phyloP scores from a whole-genome alignment of 2,797 vertebrate genomes.

The Silurus aristotelis region DNA sequence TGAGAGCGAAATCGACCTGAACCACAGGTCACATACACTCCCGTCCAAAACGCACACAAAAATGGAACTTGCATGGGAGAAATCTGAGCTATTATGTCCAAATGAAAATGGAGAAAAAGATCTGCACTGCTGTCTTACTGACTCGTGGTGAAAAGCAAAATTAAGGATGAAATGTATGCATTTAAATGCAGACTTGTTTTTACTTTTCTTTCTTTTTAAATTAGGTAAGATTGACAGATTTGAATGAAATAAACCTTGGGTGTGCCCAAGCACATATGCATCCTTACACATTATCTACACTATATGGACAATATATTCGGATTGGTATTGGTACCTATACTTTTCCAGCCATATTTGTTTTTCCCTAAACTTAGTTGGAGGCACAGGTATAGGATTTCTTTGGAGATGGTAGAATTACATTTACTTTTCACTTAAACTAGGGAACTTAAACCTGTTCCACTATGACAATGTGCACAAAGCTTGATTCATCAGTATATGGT shows the following conservation, averaged over 20 bases:
- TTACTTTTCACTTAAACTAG: too few relatives aligned
- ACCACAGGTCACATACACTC: conserved; percentile 21
- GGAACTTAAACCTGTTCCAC: too few relatives aligned
- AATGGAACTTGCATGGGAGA: conserved; percentile 7
- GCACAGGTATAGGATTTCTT: too few relatives aligned
- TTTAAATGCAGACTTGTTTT: neutral
- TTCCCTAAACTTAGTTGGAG: too few relatives aligned
- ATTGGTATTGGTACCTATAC: too few relatives aligned
- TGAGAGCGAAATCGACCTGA: conserved; percentile 26
- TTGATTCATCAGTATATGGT: too few relatives aligned
- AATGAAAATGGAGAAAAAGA: conserved; percentile 8
- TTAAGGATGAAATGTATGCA: neutral
- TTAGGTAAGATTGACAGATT: neutral
- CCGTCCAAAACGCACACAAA: conserved; percentile 11
- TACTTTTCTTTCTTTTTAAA: neutral
- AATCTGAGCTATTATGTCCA: neutral
- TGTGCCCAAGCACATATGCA: conserved; percentile 82
- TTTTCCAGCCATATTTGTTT: too few relatives aligned
- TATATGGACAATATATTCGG: too few relatives aligned
- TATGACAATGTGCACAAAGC: too few relatives aligned
- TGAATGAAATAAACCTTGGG: conserved; percentile 70
- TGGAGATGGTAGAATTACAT: too few relatives aligned
- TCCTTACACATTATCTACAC: conserved; percentile 88
- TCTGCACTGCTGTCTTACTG: neutral
- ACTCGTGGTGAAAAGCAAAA: neutral